Percentiles rank a stretch among this genome's conserved stretches.
Evolutionary conservation across 92 coral and sea anemone species (phyloP).

Genomic region (Siderastrea siderea): DNA sequence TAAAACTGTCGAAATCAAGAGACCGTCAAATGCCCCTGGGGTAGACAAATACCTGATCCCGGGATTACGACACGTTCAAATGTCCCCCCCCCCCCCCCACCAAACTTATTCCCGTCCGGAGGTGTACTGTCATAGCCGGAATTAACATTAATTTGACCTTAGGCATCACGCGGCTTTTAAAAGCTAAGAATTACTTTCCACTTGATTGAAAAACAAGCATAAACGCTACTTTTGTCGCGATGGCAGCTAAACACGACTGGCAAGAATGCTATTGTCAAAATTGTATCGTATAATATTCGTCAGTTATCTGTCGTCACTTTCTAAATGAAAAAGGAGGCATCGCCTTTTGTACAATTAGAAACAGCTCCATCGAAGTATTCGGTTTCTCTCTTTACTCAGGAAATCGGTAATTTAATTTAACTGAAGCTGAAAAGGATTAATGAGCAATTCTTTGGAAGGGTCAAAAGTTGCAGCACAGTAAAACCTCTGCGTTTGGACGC

Average conservation of each 20-base stretch:
- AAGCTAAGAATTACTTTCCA: too few relatives aligned
- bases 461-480: neutral
- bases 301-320: slow-evolving; percentile 15
- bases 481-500: too few relatives aligned
- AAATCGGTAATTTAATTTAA: slow-evolving; percentile 28
- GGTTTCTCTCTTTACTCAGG: slow-evolving; percentile 19
- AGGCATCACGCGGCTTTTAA: too few relatives aligned
- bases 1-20: too few relatives aligned
- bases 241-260: neutral
- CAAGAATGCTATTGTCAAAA: slow-evolving; percentile 4
- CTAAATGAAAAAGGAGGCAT: slow-evolving; percentile 19
- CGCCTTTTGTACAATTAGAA: neutral
- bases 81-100: too few relatives aligned
- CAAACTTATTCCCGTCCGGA: too few relatives aligned
- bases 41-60: too few relatives aligned
- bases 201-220: neutral
- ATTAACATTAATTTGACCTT: too few relatives aligned
- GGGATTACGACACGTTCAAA: too few relatives aligned
- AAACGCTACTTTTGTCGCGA: slow-evolving; percentile 9
- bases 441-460: neutral
- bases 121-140: too few relatives aligned
- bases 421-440: neutral
- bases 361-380: neutral
- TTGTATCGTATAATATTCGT: neutral
- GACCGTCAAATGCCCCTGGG: too few relatives aligned